Evolutionary conservation across 2,888 invertebrate species (phyloP).

Genomic region (Elegia similella): DNA sequence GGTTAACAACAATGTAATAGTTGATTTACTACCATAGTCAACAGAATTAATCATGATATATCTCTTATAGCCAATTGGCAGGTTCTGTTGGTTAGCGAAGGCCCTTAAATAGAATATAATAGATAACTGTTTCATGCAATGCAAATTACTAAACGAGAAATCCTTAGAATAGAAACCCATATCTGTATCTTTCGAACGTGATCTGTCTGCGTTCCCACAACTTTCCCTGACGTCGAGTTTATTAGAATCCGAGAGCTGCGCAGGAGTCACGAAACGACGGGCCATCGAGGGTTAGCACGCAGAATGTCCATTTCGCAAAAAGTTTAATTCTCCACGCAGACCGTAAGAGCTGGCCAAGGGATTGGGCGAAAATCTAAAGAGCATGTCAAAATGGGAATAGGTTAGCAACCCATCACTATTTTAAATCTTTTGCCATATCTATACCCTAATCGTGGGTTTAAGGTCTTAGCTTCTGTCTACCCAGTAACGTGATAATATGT

Average conservation of each 20-base stretch:
- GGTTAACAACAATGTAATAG: neutral
- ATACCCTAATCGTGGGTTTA: too few relatives aligned
- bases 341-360: too few relatives aligned
- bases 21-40: neutral
- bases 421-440: too few relatives aligned
- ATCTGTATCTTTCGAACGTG: slow-evolving; percentile 32
- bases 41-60: neutral
- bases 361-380: too few relatives aligned
- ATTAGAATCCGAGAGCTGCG: slow-evolving; percentile 33
- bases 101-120: neutral
- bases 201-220: slow-evolving; percentile 46
- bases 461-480: too few relatives aligned
- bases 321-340: too few relatives aligned
- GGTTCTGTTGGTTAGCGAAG: neutral
- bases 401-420: too few relatives aligned
- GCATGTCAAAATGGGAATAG: too few relatives aligned
- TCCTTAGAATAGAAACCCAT: slow-evolving; percentile 30
- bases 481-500: too few relatives aligned
- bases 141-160: slow-evolving; percentile 19
- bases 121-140: slow-evolving; percentile 11
- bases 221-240: slow-evolving; percentile 42
- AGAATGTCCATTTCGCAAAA: too few relatives aligned
- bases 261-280: slow-evolving; percentile 47
- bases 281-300: slow-evolving; percentile 20
- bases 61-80: neutral